These are phyloP conservation scores for Anabas testudineus DNA, from an alignment of 2,797 vertebrate species.

Conservation along the genomic window DNA sequence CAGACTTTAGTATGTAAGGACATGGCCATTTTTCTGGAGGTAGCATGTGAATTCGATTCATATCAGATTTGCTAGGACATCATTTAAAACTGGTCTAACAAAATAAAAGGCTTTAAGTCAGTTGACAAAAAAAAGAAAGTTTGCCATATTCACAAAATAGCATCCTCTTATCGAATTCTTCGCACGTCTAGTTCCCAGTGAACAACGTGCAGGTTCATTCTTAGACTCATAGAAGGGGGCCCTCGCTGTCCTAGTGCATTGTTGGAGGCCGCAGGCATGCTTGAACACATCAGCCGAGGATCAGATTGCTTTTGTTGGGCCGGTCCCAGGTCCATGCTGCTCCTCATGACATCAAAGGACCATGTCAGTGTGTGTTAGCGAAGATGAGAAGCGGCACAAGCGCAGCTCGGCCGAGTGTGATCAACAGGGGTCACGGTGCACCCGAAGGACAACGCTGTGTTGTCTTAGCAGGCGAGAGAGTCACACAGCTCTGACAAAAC, in stretches of 20 bases:
- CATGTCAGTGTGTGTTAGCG: slow-evolving; percentile 80
- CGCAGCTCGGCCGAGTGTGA: slow-evolving; percentile 69
- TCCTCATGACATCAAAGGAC: slow-evolving; percentile 77
- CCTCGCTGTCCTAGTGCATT: slow-evolving; percentile 70
- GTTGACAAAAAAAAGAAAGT: too few species aligned
- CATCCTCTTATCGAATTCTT: slow-evolving; percentile 33
- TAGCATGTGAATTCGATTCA: too few species aligned
- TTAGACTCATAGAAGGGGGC: slow-evolving; percentile 70
- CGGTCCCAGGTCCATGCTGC: slow-evolving; percentile 73
- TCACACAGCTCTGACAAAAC: slow-evolving; percentile 72
- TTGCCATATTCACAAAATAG: background rate
- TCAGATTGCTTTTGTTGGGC: slow-evolving; percentile 83
- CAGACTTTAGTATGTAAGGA: too few species aligned
- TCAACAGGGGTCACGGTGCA: slow-evolving; percentile 62
- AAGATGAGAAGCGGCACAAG: slow-evolving; percentile 74
- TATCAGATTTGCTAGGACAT: too few species aligned
- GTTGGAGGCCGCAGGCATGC: slow-evolving; percentile 66
- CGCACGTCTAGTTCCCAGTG: slow-evolving; percentile 46
- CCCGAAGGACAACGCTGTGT: slow-evolving; percentile 72
- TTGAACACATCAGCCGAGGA: slow-evolving; percentile 76
- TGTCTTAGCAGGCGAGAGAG: slow-evolving; percentile 77
- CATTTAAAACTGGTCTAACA: too few species aligned
- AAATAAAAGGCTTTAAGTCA: too few species aligned
- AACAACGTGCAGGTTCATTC: slow-evolving; percentile 55
- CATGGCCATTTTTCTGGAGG: too few species aligned